A percentile compares a stretch with the other conserved stretches of the same genome.
Evolutionary conservation across 2,797 vertebrate species (phyloP).

Genomic region (Heteromormyrus szaboi): DNA sequence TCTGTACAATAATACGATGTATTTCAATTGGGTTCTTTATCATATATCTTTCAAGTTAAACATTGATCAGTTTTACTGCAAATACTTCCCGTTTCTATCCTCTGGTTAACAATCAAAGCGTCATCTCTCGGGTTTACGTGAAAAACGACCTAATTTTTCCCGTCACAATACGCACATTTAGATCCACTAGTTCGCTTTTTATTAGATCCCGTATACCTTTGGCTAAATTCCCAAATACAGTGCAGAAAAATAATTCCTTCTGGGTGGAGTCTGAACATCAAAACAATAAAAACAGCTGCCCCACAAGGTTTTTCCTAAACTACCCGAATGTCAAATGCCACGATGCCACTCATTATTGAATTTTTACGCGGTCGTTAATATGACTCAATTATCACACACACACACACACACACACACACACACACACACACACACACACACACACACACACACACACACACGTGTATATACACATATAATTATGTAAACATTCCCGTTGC

Average conservation of each 20-base stretch:
- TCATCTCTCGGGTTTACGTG: neutral
- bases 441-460: too few species aligned
- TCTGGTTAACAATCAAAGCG: neutral
- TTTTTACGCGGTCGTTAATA: neutral
- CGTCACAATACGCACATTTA: neutral
- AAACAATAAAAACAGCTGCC: neutral
- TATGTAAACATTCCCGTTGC: neutral
- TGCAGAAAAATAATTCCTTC: neutral
- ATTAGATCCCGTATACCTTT: neutral
- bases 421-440: too few species aligned
- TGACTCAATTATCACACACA: neutral
- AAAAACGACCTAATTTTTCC: neutral
- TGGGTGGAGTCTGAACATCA: neutral
- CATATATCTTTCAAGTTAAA: neutral
- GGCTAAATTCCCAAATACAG: neutral
- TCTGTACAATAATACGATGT: neutral
- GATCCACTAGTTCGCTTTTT: neutral
- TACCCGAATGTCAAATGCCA: neutral
- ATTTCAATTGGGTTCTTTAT: neutral
- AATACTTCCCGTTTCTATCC: neutral
- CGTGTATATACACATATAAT: neutral
- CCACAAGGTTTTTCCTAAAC: neutral
- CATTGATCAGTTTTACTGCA: neutral
- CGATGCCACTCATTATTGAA: neutral
- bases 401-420: too few species aligned